Evolutionary conservation across 2,888 invertebrate genomes (phyloP), one percentile per base, ranked within the genome.

Genomic region (Pteria penguin): DNA sequence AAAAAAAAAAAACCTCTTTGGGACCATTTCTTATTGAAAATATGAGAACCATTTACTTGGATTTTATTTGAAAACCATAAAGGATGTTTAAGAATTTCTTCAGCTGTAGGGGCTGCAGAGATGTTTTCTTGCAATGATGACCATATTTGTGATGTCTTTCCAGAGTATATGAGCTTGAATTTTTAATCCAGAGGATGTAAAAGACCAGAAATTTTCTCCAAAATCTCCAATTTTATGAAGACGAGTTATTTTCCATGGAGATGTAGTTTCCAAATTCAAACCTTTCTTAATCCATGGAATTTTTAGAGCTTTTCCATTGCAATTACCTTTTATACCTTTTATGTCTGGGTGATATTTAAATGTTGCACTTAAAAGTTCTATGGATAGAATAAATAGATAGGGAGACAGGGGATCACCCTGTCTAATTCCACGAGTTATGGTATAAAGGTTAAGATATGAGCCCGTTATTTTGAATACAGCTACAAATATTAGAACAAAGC

Each of bases 131-230:
- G 14, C n/a, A 70, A 31, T 1, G 29, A 32, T 24, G 24, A 31
- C 70, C 61, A 70, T 33, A 45, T 70, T 61, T n/a, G 45, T 45
- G 52, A 70, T 27, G 22, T 61, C 70, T 4, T 36, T 70, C 70
- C 70, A 70, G 52, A 70, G 57, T 18, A 32, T 36, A 11, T 61
- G 32, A 5, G 31, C 18, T 14, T 36, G 18, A 29, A 22, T 8
- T 27, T 27, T n/a, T n/a, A 61, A 36, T 27, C 61, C 70, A 22
- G 14, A 18, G n/a, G 26, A 29, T 45, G 60, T 61, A 36, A 61
- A 36, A 24, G 36, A 27, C 61, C 70, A 70, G 27, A 61, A 57
- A 27, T 70, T 45, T 60, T 33, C 70, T 29, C 61, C 61, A 36
- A 69, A 31, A 18, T n/a, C n/a, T n/a, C n/a, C n/a, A n/a, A n/a